Percentiles rank a stretch among this genome's conserved stretches.
These are phyloP conservation scores for Sminthurides bifidus DNA, from an alignment of 1,140 invertebrate genomes.

Conservation along the genomic window DNA sequence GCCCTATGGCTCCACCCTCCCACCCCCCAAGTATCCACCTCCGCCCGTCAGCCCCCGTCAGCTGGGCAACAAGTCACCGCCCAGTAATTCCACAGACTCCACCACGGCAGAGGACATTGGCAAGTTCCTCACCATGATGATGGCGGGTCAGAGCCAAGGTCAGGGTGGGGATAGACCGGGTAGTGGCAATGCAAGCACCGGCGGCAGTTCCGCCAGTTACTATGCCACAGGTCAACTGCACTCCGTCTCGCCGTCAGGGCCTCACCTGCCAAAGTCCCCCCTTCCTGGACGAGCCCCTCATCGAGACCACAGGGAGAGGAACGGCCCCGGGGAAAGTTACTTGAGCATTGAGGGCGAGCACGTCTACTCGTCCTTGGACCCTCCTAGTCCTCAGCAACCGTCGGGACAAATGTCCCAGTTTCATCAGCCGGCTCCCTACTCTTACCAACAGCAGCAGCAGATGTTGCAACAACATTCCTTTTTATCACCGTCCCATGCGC, in stretches of 20 bases:
- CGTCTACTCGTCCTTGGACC: constrained; percentile 30
- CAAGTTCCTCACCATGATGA: background rate
- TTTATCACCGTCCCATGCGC: too few relatives aligned
- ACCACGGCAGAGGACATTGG: constrained; percentile 7
- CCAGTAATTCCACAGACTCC: constrained; percentile 24
- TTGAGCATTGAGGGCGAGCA: constrained; percentile 29
- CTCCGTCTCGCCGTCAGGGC: background rate
- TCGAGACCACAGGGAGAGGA: constrained; percentile 1
- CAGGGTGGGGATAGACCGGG: background rate
- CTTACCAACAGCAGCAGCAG: too few relatives aligned
- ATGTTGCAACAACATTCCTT: too few relatives aligned
- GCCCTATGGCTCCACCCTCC: constrained; percentile 19
- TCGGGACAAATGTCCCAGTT: too few relatives aligned
- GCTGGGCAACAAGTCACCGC: background rate
- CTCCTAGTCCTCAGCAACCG: constrained; percentile 24
- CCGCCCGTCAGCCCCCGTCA: too few relatives aligned
- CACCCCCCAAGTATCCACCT: constrained; percentile 14
- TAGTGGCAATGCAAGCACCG: background rate
- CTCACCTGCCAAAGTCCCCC: constrained; percentile 11
- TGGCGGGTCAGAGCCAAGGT: background rate
- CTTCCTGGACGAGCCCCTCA: constrained; percentile 20
- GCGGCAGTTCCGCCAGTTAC: background rate
- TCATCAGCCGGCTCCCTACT: too few relatives aligned
- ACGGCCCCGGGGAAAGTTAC: constrained; percentile 22
- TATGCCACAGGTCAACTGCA: constrained; percentile 1